These are phyloP conservation scores for Bothrops alternatus DNA, from an alignment of 2,797 vertebrate genomes.

Conservation along the genomic window DNA sequence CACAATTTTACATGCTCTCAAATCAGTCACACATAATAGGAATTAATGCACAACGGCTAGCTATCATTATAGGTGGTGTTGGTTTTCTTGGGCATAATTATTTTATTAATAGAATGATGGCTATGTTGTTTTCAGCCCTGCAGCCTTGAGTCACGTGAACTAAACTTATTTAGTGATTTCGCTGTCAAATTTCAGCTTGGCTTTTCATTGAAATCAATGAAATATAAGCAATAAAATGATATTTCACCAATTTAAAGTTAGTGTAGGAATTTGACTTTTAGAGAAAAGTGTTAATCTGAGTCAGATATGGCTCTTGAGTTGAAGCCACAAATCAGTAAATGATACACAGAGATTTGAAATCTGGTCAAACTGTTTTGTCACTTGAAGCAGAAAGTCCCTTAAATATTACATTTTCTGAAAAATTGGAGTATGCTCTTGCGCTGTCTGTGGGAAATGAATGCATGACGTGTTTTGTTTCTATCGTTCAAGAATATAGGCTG, in stretches of 20 bases:
- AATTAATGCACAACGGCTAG: neutral
- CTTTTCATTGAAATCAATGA: neutral
- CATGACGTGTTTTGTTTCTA: neutral
- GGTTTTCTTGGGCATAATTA: neutral
- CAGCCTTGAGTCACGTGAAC: neutral
- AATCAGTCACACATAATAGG: neutral
- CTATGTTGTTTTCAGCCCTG: neutral
- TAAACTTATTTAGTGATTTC: neutral
- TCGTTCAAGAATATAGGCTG: neutral
- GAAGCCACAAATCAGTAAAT: neutral
- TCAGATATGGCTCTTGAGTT: neutral
- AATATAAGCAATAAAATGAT: neutral
- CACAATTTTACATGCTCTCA: neutral
- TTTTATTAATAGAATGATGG: neutral
- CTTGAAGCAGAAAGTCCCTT: neutral
- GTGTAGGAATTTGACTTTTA: neutral
- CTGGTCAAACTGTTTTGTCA: neutral
- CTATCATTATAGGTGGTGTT: neutral
- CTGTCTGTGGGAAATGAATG: neutral
- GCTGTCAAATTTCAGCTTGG: neutral
- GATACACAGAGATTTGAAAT: neutral
- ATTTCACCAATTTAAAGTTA: neutral
- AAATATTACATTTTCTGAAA: neutral
- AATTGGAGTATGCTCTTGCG: neutral
- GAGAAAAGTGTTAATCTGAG: neutral